These are phyloP conservation scores for Lamellibrachia luymesi DNA, from an alignment of 1,140 invertebrate genomes.

Conservation along the genomic window DNA sequence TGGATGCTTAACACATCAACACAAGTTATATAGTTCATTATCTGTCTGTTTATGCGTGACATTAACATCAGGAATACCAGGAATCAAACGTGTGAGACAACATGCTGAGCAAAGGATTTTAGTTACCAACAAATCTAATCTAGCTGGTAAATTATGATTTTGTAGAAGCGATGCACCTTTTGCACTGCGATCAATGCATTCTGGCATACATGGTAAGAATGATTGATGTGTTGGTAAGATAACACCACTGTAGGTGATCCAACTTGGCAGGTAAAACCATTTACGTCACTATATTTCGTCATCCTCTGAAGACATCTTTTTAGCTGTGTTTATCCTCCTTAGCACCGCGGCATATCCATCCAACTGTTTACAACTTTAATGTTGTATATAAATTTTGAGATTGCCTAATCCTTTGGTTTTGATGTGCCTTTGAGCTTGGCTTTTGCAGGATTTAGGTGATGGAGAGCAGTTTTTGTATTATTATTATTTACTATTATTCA, in stretches of 20 bases:
- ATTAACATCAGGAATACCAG: neutral
- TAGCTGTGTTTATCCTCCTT: too few species aligned
- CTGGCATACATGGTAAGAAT: neutral
- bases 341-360: too few species aligned
- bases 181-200: neutral
- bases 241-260: neutral
- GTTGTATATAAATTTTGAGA: too few species aligned
- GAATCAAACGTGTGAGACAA: neutral
- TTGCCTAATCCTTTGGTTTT: too few species aligned
- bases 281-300: neutral
- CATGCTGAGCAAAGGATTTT: neutral
- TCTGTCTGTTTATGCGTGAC: neutral
- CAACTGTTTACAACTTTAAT: too few species aligned
- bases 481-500: too few species aligned
- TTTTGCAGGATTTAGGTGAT: too few species aligned
- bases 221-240: neutral
- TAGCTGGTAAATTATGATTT: neutral
- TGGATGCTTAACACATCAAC: neutral
- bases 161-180: neutral
- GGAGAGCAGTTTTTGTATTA: too few species aligned
- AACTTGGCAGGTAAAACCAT: neutral
- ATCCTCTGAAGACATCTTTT: too few species aligned
- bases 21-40: neutral
- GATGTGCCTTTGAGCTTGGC: too few species aligned
- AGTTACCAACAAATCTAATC: neutral